A percentile compares a stretch with the other conserved stretches of the same genome.
phyloP scores from a whole-genome alignment of 2,797 vertebrate species.

The Mustela erminea region DNA sequence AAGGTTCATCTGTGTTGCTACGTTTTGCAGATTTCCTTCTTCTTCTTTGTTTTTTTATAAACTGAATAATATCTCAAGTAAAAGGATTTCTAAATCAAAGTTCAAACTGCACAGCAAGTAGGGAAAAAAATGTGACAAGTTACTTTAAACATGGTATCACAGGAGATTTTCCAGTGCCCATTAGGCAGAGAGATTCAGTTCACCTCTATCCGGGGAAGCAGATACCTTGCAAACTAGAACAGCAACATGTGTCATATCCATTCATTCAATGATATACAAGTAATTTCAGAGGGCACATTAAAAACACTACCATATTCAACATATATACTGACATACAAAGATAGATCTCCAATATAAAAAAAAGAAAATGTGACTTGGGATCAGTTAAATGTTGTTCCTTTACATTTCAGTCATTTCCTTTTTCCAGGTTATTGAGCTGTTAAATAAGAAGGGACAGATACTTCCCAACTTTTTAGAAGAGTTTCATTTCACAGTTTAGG shows the following conservation, averaged over 20 bases:
- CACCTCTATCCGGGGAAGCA: background rate
- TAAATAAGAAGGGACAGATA: constrained; percentile 14
- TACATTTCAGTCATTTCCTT: background rate
- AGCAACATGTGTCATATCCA: background rate
- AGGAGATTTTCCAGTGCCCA: background rate
- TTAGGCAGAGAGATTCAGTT: background rate
- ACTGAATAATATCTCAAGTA: background rate
- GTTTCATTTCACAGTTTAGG: background rate
- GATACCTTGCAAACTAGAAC: background rate
- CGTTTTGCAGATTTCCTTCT: background rate
- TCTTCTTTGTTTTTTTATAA: background rate
- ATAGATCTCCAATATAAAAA: background rate
- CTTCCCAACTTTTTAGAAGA: background rate
- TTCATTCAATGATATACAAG: background rate
- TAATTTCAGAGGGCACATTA: background rate
- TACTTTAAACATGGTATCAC: background rate
- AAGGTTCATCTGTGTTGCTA: background rate
- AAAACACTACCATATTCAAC: background rate
- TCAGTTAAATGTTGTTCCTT: background rate
- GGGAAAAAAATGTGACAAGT: background rate
- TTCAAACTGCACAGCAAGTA: background rate
- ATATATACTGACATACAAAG: background rate
- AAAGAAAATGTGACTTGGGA: background rate
- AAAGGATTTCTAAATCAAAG: background rate
- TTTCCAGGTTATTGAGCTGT: background rate